Percentiles rank a stretch among this genome's conserved stretches.
Evolutionary conservation across 2,888 invertebrate species (phyloP).

Genomic region (Ichneumoninae sp.): DNA sequence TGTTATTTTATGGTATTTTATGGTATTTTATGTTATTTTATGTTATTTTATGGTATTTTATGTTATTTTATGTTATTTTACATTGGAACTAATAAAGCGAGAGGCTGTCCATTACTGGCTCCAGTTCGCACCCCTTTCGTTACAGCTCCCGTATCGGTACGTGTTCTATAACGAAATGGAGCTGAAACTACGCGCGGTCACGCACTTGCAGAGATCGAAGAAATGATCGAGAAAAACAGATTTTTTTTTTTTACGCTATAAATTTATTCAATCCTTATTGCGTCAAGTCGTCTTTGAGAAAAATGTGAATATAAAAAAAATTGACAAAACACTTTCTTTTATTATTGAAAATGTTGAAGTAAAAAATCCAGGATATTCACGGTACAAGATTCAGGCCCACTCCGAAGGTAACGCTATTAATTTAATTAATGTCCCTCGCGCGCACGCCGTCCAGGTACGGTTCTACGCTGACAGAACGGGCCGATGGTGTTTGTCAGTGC

Average conservation of each 20-base stretch:
- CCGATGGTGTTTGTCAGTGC: constrained; percentile 7
- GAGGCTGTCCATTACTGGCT: constrained; percentile 37
- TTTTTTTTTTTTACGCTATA: no score
- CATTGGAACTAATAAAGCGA: constrained; percentile 63
- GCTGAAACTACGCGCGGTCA: not conserved
- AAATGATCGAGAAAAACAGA: no score
- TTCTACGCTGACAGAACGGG: constrained; percentile 16
- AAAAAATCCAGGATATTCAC: not conserved
- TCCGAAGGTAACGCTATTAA: not conserved
- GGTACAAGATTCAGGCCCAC: no score
- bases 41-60: no score
- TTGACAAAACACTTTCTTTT: not conserved
- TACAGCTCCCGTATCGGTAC: not conserved
- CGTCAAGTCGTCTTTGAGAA: not conserved
- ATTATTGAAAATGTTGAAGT: not conserved
- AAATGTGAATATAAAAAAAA: not conserved
- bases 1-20: no score
- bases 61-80: constrained; percentile 49
- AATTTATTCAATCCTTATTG: no score
- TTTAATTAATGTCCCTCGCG: not conserved
- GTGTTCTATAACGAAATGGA: constrained; percentile 13
- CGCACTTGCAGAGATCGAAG: not conserved
- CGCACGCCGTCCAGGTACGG: not conserved
- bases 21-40: no score
- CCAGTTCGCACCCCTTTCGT: not conserved